These are phyloP conservation scores for Notechis scutatus DNA, from an alignment of 2,113 vertebrate genomes.

Conservation along the genomic window DNA sequence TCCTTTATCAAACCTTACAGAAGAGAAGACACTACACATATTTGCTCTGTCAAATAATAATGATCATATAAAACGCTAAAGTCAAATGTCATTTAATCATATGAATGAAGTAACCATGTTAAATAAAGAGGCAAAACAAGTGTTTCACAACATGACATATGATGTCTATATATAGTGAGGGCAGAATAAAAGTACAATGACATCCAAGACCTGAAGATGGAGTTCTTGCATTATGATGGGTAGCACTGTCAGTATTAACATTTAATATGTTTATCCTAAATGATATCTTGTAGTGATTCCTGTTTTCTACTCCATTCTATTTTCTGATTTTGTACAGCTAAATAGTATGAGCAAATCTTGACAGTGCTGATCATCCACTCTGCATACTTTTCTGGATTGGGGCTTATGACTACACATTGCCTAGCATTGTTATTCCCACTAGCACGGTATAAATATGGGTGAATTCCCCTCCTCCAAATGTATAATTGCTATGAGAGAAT, in stretches of 20 bases:
- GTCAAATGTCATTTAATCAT: neutral
- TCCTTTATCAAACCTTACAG: slow-evolving; percentile 10
- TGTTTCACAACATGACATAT: neutral
- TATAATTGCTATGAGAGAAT: slow-evolving; percentile 61
- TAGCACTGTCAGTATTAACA: neutral
- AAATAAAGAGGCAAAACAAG: neutral
- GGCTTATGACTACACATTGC: neutral
- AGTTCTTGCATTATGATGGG: neutral
- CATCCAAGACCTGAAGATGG: slow-evolving; percentile 34
- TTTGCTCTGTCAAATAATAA: slow-evolving; percentile 2
- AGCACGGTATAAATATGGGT: neutral
- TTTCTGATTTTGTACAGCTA: neutral
- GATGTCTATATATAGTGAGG: neutral
- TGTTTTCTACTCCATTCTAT: neutral
- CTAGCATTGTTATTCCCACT: slow-evolving; percentile 6
- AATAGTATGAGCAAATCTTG: neutral
- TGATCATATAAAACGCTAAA: neutral
- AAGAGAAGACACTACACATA: neutral
- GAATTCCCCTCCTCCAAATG: slow-evolving; percentile 52
- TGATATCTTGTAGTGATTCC: neutral
- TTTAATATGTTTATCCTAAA: neutral
- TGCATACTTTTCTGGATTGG: neutral
- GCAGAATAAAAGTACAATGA: neutral
- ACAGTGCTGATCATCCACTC: neutral
- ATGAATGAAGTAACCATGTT: neutral